Evolutionary conservation across 2,888 invertebrate species (phyloP).

Genomic region (Gastracanthus pulcherrimus): DNA sequence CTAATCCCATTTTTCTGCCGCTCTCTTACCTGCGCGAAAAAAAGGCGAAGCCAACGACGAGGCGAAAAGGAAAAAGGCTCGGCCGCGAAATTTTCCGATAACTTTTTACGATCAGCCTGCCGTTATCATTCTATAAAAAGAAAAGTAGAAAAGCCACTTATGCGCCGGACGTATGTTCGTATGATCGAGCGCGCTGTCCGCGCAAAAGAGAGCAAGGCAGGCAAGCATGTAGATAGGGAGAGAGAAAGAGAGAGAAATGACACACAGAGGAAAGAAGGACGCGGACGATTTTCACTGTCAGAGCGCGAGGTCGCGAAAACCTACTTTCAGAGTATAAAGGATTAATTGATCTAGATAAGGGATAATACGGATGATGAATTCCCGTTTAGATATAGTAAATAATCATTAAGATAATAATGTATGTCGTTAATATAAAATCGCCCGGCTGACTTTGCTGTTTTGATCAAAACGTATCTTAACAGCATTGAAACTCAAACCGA

Average conservation of each 20-base stretch:
- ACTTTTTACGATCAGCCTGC: constrained; percentile 17
- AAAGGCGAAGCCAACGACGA: not conserved
- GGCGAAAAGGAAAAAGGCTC: not conserved
- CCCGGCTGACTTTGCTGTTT: too few relatives aligned
- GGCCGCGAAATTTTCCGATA: constrained; percentile 30
- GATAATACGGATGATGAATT: not conserved
- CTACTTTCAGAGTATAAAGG: not conserved
- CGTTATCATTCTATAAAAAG: constrained; percentile 16
- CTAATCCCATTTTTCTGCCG: not conserved
- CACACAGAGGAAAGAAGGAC: too few relatives aligned
- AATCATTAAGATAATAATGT: not conserved
- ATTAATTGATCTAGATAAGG: not conserved
- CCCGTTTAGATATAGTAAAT: not conserved
- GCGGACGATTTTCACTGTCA: not conserved
- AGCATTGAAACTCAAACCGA: too few relatives aligned
- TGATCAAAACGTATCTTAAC: too few relatives aligned
- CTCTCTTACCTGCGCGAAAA: not conserved
- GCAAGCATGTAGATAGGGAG: not conserved
- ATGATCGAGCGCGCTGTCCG: not conserved
- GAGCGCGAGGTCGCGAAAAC: not conserved
- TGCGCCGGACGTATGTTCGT: not conserved
- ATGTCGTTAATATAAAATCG: not conserved
- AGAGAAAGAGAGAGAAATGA: not conserved
- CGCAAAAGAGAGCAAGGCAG: not conserved
- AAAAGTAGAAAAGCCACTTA: constrained; percentile 17